Evolutionary conservation across 1,140 invertebrate genomes (phyloP).

Genomic region (Drosophila arawakana): DNA sequence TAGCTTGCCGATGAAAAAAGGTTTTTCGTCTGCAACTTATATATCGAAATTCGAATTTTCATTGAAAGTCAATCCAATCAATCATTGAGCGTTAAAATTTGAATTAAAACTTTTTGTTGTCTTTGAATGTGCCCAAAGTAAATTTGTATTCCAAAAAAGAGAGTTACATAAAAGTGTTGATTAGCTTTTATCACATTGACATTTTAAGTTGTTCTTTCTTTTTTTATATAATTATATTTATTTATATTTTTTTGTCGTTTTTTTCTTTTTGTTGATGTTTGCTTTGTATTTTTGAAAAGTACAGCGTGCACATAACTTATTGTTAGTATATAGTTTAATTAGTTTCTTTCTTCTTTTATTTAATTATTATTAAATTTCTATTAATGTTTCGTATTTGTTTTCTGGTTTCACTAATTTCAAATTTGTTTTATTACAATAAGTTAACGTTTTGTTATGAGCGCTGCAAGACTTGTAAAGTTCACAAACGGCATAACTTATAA

Average conservation of each 20-base stretch:
- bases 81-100: constrained; percentile 51
- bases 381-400: constrained; percentile 12
- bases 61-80: constrained; percentile 51
- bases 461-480: constrained; percentile 24
- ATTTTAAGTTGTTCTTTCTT: constrained; percentile 51
- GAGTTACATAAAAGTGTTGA: constrained; percentile 72
- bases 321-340: constrained; percentile 60
- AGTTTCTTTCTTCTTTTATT: constrained; percentile 50
- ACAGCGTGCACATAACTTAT: constrained; percentile 78
- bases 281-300: constrained; percentile 72
- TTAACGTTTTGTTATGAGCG: constrained; percentile 67
- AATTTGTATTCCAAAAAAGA: constrained; percentile 58
- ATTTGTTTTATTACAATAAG: constrained; percentile 68
- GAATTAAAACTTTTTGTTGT: constrained; percentile 57
- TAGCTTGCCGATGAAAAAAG: constrained; percentile 58
- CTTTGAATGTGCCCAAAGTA: constrained; percentile 66
- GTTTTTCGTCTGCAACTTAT: constrained; percentile 64
- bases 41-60: constrained; percentile 38
- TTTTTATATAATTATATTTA: constrained; percentile 55
- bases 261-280: constrained; percentile 53
- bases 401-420: constrained; percentile 35
- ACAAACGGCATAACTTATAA: constrained; percentile 34
- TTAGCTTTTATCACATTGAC: constrained; percentile 78
- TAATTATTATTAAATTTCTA: constrained; percentile 2
- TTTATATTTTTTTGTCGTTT: constrained; percentile 29